Percentiles rank a stretch among this genome's conserved stretches.
Evolutionary conservation across 2,888 invertebrate species (phyloP).

Genomic region (Pimpla rufipes): DNA sequence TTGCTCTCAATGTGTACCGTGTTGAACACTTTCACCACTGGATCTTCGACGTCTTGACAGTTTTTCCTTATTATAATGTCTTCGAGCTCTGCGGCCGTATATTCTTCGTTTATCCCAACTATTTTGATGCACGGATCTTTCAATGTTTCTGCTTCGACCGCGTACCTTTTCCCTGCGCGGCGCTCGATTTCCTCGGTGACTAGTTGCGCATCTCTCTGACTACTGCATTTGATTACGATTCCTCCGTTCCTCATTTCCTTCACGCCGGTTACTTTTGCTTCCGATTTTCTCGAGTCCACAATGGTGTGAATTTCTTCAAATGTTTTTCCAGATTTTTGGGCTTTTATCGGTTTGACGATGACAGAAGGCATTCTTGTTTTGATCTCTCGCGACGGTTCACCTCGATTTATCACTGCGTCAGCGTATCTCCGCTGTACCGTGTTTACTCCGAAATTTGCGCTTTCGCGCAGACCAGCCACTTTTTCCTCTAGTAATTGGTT

Average conservation of each 20-base stretch:
- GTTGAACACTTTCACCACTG: not conserved
- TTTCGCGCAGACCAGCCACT: not conserved
- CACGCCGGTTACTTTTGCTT: not conserved
- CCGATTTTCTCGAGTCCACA: not conserved
- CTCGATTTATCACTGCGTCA: not conserved
- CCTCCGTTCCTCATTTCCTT: constrained; percentile 12
- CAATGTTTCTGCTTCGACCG: not conserved
- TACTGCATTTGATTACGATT: constrained; percentile 1
- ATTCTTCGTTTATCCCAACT: not conserved
- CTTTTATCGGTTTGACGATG: constrained; percentile 8
- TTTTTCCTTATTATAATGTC: not conserved
- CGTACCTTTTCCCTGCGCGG: not conserved
- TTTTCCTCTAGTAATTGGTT: not conserved
- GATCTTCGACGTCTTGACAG: not conserved
- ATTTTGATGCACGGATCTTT: not conserved
- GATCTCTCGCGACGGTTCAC: not conserved
- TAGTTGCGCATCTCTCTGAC: not conserved
- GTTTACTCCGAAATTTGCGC: no score
- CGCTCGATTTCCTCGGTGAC: not conserved
- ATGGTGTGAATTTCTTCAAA: not conserved
- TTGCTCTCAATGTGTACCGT: no score
- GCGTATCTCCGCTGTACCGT: not conserved
- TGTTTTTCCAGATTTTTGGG: constrained; percentile 1
- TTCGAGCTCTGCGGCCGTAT: not conserved
- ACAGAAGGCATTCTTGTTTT: not conserved